These are phyloP conservation scores for Lipophrys pholis DNA, from an alignment of 2,113 vertebrate species.

Conservation along the genomic window DNA sequence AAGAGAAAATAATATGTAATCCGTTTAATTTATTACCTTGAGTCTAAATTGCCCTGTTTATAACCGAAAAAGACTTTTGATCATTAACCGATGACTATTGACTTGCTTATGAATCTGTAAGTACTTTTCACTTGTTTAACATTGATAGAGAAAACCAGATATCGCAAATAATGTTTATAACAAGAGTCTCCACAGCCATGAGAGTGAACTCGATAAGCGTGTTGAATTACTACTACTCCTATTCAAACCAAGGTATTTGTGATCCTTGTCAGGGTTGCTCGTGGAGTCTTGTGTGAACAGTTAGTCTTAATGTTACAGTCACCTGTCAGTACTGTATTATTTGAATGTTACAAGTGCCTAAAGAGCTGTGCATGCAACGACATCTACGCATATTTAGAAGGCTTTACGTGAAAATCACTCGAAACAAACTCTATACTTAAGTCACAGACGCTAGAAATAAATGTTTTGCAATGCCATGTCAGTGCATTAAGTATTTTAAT, in stretches of 20 bases:
- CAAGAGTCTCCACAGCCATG: constrained; percentile 20
- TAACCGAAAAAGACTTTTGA: not conserved
- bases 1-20: constrained; percentile 33
- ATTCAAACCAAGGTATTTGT: constrained; percentile 41
- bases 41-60: not conserved
- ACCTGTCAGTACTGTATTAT: constrained; percentile 71
- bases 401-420: constrained; percentile 55
- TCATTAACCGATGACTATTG: not conserved
- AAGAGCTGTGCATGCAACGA: constrained; percentile 70
- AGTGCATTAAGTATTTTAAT: constrained; percentile 53
- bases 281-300: constrained; percentile 44
- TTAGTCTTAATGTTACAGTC: constrained; percentile 63
- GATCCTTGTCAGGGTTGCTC: constrained; percentile 37
- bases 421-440: constrained; percentile 38
- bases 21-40: constrained; percentile 18
- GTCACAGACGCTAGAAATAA: constrained; percentile 33
- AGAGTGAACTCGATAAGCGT: constrained; percentile 1
- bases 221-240: constrained; percentile 32
- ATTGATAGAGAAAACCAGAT: not conserved
- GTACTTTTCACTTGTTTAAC: constrained; percentile 12
- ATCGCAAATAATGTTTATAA: not conserved
- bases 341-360: constrained; percentile 82
- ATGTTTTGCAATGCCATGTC: constrained; percentile 48
- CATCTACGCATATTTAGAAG: constrained; percentile 64
- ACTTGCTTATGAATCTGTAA: constrained; percentile 4